Evolutionary conservation across 2,113 vertebrate genomes (phyloP), one percentile per base, ranked within the genome.

Genomic region (Garra rufa): DNA sequence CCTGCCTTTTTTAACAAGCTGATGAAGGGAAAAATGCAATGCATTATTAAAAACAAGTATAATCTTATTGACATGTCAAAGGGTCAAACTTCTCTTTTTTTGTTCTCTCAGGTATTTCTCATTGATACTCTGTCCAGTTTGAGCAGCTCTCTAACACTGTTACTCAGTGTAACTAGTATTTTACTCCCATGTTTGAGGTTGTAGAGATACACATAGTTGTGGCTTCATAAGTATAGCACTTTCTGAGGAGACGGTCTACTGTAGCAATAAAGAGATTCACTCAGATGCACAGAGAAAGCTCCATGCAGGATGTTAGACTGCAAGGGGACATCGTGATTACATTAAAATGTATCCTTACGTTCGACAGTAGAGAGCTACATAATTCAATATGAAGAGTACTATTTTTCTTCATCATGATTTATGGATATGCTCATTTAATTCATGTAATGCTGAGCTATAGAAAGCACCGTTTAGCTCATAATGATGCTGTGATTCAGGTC

Each of bases 151-250:
- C 38, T 70, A n/a, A 71, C 13, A 65, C 63, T 19, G 6, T 24
- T 38, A 15, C 63, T 19, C 28, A 34, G 1, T 10, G 17, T 9
- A 71, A 46, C 65, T 28, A 83, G 76, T 83, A 81, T 74, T 79
- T 85, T 69, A 50, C 50, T 63, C 30, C 48, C 38, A 14, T 81
- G 65, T 75, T 63, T 71, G n/a, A 83, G 61, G 34, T 61, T 81
- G 78, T 46, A 41, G 63, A 55, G 55, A 67, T 6, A 55, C 43
- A 83, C 46, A 81, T 83, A 75, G 83, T 63, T 85, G 81, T 83
- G 75, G 75, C 34, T 30, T 73, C 19, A 19, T 77, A 83, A 79
- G 81, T 74, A 69, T 79, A 34, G 81, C 41, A 44, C 69, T 50
- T 85, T 28, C 5, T 85, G 46, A 10, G 52, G 26, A 46, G 69